These are phyloP conservation scores for Chlorops oryzae DNA, from an alignment of 1,140 invertebrate species.

Conservation along the genomic window DNA sequence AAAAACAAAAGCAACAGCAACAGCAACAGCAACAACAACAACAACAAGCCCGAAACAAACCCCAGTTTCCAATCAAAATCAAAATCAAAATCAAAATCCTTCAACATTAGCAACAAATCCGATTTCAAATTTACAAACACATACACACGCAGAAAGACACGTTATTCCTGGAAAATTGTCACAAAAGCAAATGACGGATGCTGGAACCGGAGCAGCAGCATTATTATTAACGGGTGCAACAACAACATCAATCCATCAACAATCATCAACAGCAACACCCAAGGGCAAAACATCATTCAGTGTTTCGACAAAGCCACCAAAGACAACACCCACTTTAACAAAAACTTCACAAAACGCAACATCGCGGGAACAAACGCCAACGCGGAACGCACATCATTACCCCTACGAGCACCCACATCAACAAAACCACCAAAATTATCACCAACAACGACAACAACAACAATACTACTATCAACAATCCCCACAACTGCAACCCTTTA, in stretches of 20 bases:
- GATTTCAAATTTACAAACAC: conserved; percentile 8
- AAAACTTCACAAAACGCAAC: conserved; percentile 17
- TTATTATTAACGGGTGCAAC: conserved; percentile 23
- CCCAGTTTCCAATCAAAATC: background rate
- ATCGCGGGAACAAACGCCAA: conserved; percentile 1
- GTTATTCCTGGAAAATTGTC: too few species aligned
- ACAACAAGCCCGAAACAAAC: conserved; percentile 19
- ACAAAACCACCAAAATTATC: conserved; percentile 20
- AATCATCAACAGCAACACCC: conserved; percentile 23
- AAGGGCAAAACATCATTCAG: conserved; percentile 18
- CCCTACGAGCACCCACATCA: conserved; percentile 9
- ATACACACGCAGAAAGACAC: conserved; percentile 2
- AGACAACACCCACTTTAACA: conserved; percentile 24
- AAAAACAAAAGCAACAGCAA: background rate
- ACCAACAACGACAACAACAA: conserved; percentile 16
- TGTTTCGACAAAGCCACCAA: conserved; percentile 6
- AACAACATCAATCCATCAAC: conserved; percentile 20
- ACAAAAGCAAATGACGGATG: too few species aligned
- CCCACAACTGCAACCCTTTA: conserved; percentile 16
- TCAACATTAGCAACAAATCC: conserved; percentile 23
- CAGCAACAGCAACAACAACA: conserved; percentile 17
- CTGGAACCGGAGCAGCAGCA: conserved; percentile 15
- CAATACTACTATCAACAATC: conserved; percentile 19
- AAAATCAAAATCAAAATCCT: conserved; percentile 18
- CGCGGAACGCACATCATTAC: background rate